Conservation (phyloP, 2,113 vertebrate genomes). For the Lophotis ruficrista region DNA sequence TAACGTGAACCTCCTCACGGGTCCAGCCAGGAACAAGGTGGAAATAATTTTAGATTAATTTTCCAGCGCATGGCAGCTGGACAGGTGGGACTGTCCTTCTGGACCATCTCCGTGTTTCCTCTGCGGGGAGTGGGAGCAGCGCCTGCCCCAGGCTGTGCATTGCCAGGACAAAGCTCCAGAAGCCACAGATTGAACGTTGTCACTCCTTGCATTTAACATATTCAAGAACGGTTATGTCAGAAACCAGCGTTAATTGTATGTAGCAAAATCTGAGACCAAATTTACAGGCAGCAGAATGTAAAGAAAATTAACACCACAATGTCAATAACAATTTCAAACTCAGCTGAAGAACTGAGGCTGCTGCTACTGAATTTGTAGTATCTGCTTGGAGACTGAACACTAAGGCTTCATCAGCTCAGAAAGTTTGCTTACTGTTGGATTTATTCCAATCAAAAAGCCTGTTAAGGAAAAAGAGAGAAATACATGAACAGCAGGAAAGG, state of each 20-base stretch:
- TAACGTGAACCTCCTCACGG: neutral
- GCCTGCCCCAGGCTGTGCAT: neutral
- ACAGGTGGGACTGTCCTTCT: accelerated
- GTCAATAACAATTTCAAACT: neutral
- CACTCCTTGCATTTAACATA: neutral
- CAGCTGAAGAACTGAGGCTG: neutral
- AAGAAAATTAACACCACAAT: neutral
- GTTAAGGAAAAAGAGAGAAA: neutral
- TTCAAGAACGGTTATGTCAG: neutral
- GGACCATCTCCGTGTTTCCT: neutral
- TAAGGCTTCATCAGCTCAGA: neutral
- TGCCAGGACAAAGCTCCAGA: neutral
- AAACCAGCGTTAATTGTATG: neutral
- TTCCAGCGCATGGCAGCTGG: neutral
- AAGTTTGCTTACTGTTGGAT: neutral
- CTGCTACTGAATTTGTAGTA: neutral
- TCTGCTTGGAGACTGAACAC: neutral
- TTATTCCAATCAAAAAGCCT: neutral
- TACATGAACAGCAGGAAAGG: neutral
- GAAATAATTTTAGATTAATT: neutral
- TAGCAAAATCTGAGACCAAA: neutral
- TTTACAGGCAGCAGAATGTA: neutral
- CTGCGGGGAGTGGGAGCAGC: neutral
- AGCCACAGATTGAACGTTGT: neutral
- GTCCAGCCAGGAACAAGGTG: neutral